A percentile compares a stretch with the other conserved stretches of the same genome.
Conservation (phyloP, 92 coral and sea anemone species). For the Porites divaricata region DNA sequence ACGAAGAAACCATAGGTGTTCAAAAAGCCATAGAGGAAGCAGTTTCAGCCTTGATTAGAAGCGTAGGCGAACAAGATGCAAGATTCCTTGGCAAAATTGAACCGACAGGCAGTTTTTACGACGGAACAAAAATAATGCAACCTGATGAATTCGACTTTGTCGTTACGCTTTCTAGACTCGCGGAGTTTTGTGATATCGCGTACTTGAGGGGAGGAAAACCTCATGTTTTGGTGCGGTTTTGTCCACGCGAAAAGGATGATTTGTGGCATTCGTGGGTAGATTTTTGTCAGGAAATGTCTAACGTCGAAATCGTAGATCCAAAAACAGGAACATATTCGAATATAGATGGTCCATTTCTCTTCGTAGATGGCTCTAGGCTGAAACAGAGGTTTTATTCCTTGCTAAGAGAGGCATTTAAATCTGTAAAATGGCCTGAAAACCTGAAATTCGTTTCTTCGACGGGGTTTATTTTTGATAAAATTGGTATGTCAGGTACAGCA, state of each 20-base stretch:
- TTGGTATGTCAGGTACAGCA: slow-evolving; percentile 10
- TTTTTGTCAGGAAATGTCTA: not conserved
- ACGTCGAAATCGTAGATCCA: not conserved
- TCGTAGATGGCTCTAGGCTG: slow-evolving; percentile 19
- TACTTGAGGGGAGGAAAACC: slow-evolving; percentile 3
- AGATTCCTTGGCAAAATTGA: slow-evolving; percentile 25
- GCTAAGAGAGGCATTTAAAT: slow-evolving; percentile 36
- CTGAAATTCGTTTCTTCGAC: slow-evolving; percentile 25
- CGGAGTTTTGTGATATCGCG: slow-evolving; percentile 15
- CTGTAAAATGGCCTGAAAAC: slow-evolving; percentile 24
- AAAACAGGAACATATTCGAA: not conserved
- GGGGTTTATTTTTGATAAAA: slow-evolving; percentile 16
- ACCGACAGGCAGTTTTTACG: slow-evolving; percentile 35
- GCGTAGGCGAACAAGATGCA: slow-evolving; percentile 8
- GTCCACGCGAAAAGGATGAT: not conserved
- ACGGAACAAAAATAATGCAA: slow-evolving; percentile 32
- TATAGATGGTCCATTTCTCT: not conserved
- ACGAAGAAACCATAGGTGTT: not conserved
- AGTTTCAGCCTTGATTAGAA: slow-evolving; percentile 18
- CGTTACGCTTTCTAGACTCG: slow-evolving; percentile 11
- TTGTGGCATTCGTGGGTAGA: slow-evolving; percentile 16
- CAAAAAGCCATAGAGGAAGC: slow-evolving; percentile 31
- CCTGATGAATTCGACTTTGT: slow-evolving; percentile 40
- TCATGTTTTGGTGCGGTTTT: not conserved
- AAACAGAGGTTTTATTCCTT: slow-evolving; percentile 41